Percentiles rank a stretch among this genome's conserved stretches.
These are phyloP conservation scores for Erpornis zantholeuca DNA, from an alignment of 2,113 vertebrate species.

Conservation along the genomic window DNA sequence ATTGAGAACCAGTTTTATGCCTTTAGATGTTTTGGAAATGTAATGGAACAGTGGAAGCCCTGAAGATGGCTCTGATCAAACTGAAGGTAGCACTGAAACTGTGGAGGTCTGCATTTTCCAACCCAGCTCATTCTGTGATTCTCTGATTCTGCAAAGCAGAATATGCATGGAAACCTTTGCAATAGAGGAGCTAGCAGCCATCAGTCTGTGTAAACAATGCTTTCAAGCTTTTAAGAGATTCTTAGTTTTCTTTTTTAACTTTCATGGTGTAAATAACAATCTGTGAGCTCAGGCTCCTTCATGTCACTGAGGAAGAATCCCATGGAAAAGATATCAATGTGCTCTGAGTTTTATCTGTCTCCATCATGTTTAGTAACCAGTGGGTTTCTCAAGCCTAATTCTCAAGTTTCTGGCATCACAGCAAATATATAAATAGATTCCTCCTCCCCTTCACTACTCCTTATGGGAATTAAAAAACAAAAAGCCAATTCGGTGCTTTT, in stretches of 20 bases:
- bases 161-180: neutral
- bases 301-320: neutral
- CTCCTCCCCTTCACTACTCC: neutral
- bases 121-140: fast-evolving
- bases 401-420: neutral
- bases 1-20: neutral
- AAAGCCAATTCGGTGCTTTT: neutral
- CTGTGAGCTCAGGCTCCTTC: neutral
- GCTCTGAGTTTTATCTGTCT: neutral
- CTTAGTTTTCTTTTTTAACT: neutral
- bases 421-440: neutral
- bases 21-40: neutral
- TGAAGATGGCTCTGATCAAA: neutral
- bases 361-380: neutral
- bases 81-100: neutral
- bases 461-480: neutral
- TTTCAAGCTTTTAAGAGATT: neutral
- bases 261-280: neutral
- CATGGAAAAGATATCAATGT: neutral
- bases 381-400: neutral
- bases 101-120: neutral
- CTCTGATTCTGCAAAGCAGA: neutral
- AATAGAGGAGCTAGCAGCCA: neutral
- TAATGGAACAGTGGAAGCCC: neutral
- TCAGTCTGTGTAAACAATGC: neutral